A percentile compares a stretch with the other conserved stretches of the same genome.
Evolutionary conservation across 2,797 vertebrate genomes (phyloP).

Genomic region (Adrianichthys oophorus): DNA sequence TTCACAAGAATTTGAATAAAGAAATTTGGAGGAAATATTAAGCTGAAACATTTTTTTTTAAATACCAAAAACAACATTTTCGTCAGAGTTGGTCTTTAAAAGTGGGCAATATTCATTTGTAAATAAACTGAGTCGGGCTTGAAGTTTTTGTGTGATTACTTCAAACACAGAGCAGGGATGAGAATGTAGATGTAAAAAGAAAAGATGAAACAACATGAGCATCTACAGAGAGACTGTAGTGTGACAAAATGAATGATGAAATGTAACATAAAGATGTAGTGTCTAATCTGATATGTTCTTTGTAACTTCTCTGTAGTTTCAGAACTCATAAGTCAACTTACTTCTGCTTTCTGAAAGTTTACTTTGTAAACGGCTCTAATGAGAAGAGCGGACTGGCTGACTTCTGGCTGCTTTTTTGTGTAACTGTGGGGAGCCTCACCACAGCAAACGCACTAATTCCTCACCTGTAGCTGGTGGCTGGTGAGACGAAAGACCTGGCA

Average conservation of each 20-base stretch:
- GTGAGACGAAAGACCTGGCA: slow-evolving; percentile 94
- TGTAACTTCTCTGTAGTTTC: slow-evolving; percentile 40
- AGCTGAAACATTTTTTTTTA: no score
- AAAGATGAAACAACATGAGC: slow-evolving; percentile 15
- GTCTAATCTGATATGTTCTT: slow-evolving; percentile 54
- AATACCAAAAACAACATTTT: no score
- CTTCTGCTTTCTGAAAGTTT: slow-evolving; percentile 46
- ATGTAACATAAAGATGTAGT: slow-evolving; percentile 50
- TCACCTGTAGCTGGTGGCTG: slow-evolving; percentile 99
- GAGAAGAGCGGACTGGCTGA: slow-evolving; percentile 35
- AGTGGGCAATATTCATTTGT: slow-evolving; percentile 33
- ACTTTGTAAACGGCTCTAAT: slow-evolving; percentile 31
- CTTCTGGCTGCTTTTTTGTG: slow-evolving; percentile 37
- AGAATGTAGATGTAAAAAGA: slow-evolving; percentile 7
- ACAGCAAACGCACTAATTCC: slow-evolving; percentile 99
- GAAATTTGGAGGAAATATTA: no score
- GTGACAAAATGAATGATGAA: slow-evolving; percentile 45
- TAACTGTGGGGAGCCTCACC: slow-evolving; percentile 78
- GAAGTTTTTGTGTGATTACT: slow-evolving; percentile 22
- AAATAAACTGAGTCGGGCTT: slow-evolving; percentile 38
- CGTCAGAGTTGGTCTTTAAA: neutral
- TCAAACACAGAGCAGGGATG: slow-evolving; percentile 6
- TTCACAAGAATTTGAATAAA: no score
- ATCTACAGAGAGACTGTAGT: slow-evolving; percentile 46
- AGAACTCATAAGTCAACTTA: slow-evolving; percentile 32